Conservation (phyloP, 2,113 vertebrate species). For the Numenius arquata region DNA sequence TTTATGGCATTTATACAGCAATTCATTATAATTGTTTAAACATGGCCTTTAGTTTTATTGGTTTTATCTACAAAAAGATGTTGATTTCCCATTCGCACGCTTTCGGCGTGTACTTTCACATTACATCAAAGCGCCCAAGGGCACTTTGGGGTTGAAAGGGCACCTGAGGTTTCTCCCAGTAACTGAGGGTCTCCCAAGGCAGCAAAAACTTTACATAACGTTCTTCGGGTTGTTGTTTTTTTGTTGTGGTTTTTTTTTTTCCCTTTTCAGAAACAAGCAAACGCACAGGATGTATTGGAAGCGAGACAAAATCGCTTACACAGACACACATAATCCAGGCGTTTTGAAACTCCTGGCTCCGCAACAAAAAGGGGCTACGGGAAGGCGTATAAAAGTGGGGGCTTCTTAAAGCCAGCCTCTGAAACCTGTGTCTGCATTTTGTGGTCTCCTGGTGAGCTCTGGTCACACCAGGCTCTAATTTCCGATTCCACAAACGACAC, state of each 20-base stretch:
- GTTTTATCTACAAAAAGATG: conserved; percentile 44
- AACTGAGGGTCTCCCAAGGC: background rate
- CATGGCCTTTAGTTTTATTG: conserved; percentile 19
- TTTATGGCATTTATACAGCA: background rate
- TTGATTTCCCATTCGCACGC: conserved; percentile 40
- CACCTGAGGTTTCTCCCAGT: background rate
- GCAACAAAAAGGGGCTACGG: background rate
- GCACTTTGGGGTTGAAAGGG: background rate
- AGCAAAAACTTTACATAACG: background rate
- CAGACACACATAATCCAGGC: background rate
- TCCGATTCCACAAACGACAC: background rate
- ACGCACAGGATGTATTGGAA: background rate
- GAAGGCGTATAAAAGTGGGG: background rate
- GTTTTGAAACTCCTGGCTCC: background rate
- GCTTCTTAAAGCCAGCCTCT: background rate
- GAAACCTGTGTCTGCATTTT: background rate
- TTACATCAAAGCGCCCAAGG: conserved; percentile 31
- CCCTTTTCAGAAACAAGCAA: background rate
- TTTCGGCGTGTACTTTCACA: conserved; percentile 47
- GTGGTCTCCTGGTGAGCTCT: background rate
- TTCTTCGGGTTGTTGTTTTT: background rate
- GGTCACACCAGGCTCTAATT: background rate
- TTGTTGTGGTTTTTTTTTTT: background rate
- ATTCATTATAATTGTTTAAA: conserved; percentile 33
- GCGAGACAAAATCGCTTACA: background rate